These are phyloP conservation scores for Cybosia mesomella DNA, from an alignment of 2,888 invertebrate species.

Conservation along the genomic window DNA sequence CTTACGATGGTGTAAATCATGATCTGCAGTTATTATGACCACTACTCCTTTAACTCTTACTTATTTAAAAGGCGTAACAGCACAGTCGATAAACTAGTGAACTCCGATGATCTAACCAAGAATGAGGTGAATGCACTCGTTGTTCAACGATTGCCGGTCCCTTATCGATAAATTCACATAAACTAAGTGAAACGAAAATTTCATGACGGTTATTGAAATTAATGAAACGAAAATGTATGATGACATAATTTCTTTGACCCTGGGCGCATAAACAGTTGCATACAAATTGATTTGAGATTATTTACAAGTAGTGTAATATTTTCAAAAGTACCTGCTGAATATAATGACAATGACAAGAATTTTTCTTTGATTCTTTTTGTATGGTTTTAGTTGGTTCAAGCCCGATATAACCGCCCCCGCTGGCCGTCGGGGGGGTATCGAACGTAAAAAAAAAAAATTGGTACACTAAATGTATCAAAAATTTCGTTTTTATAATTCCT, in stretches of 20 bases:
- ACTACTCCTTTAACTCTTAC: not conserved
- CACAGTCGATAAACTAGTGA: constrained; percentile 27
- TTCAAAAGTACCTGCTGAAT: too few relatives aligned
- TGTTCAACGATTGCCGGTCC: constrained; percentile 39
- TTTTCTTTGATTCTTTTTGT: too few relatives aligned
- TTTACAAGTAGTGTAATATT: too few relatives aligned
- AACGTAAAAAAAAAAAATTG: too few relatives aligned
- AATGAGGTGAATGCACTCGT: constrained; percentile 52
- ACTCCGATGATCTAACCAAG: constrained; percentile 55
- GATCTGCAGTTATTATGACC: not conserved
- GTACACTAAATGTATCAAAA: too few relatives aligned
- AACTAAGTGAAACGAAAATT: constrained; percentile 10
- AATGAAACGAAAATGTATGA: constrained; percentile 30
- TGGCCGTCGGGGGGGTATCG: too few relatives aligned
- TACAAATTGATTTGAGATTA: not conserved
- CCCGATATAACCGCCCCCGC: too few relatives aligned
- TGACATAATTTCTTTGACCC: constrained; percentile 25
- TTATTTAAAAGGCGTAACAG: constrained; percentile 5
- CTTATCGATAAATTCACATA: constrained; percentile 49
- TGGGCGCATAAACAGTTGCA: constrained; percentile 8
- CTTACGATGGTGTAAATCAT: not conserved
- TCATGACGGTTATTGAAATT: constrained; percentile 34
- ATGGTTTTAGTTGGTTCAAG: too few relatives aligned
- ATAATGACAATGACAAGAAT: too few relatives aligned
- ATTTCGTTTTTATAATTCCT: too few relatives aligned